These are phyloP conservation scores for Bilobella aurantiaca DNA, from an alignment of 1,140 invertebrate species.

Conservation along the genomic window DNA sequence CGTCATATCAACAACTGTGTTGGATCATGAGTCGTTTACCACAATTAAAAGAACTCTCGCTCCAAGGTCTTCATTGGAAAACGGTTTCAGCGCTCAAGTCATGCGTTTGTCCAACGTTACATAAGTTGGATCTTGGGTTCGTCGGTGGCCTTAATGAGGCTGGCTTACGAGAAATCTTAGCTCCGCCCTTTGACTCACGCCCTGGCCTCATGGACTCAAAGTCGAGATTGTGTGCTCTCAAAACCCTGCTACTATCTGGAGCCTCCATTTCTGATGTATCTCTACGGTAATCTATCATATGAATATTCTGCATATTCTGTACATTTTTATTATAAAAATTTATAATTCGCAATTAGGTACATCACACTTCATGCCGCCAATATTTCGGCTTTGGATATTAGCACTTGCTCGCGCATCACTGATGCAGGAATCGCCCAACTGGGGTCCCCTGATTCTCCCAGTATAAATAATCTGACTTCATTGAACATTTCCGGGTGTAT, in stretches of 20 bases:
- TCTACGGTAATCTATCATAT: conserved; percentile 40
- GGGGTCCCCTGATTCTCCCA: conserved; percentile 51
- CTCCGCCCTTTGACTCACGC: conserved; percentile 70
- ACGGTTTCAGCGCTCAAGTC: conserved; percentile 69
- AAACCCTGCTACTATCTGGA: conserved; percentile 63
- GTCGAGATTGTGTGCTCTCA: conserved; percentile 64
- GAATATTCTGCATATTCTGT: neutral
- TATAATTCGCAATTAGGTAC: conserved; percentile 43
- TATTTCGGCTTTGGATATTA: conserved; percentile 64
- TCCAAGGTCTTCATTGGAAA: conserved; percentile 65
- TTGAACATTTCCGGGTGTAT: conserved; percentile 71
- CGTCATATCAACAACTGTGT: conserved; percentile 69
- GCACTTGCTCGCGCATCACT: conserved; percentile 72
- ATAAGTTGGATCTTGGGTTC: conserved; percentile 64
- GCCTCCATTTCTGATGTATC: conserved; percentile 82
- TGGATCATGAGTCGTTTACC: conserved; percentile 79
- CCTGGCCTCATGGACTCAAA: conserved; percentile 71
- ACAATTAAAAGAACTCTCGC: conserved; percentile 62
- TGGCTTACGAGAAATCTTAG: conserved; percentile 66
- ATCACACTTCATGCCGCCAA: conserved; percentile 64
- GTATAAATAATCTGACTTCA: conserved; percentile 48
- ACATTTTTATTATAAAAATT: neutral
- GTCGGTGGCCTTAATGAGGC: conserved; percentile 69
- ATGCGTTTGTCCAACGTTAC: conserved; percentile 67
- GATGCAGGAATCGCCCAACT: conserved; percentile 80